Base-by-base conservation (phyloP, 2,888 invertebrate genomes). In the Ornithoptera alexandrae region DNA sequence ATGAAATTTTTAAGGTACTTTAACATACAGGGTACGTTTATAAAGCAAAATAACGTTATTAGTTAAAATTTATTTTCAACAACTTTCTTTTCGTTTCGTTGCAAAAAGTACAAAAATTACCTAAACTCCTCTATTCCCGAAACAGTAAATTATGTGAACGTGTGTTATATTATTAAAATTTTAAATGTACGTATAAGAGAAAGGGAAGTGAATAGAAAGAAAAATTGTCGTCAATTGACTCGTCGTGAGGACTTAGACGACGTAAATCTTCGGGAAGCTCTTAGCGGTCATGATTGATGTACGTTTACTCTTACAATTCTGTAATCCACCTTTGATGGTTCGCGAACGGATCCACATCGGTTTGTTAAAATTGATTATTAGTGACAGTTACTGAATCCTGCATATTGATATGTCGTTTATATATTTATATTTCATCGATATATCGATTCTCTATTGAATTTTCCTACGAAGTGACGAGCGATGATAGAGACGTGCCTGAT, bases 211-310 rank as follows among this genome's bases (percentile, higher is more conserved):
- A 74, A 72, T 69, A 70, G 68, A 68, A 72, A 61, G 63, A 61
- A 71, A 72, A 81, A 83, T 84, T 83, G 83, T 83, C 82, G 80
- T 74, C 74, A 76, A 81, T 80, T 78, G 78, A 76, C 71, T 79
- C 77, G 68, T 71, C 65, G 64, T 62, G 60, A 56, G 62, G 72
- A 69, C 71, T 78, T 42, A 57, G 58, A 70, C 74, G 74, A 76
- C 78, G 79, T 82, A 82, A 85, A 85, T 83, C 84, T 83, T 74
- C 70, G 73, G 73, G 74, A 74, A 68, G 72, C 73, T 73, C 66
- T 65, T 72, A 68, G 70, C 66, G 71, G 46, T 65, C 69, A 75
- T 68, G 65, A 65, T 69, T 65, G 56, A 71, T 64, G 46, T 68
- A 42, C 42, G 46, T 62, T 62, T 24, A 62, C 67, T 53, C 67